Evolutionary conservation across 2,797 vertebrate species (phyloP).

Genomic region (Phrynocephalus guinanensis): DNA sequence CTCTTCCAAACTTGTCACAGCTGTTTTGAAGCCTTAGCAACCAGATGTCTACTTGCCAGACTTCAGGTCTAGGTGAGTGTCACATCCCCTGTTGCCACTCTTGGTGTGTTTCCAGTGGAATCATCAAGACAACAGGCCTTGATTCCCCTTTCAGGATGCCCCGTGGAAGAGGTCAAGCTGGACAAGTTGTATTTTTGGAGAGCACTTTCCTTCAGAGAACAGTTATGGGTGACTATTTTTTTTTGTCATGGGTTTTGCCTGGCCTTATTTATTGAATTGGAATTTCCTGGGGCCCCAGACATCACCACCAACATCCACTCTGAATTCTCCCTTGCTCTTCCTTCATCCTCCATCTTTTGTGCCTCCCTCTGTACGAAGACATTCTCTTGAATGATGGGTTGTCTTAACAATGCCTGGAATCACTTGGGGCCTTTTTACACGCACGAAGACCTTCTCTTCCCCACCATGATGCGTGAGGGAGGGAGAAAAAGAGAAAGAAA

Average conservation of each 20-base stretch:
- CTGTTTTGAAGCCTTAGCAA: not conserved
- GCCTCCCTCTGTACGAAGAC: not conserved
- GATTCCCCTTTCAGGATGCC: not conserved
- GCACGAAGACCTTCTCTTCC: too few species aligned
- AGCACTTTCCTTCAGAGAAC: not conserved
- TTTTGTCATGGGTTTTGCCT: not conserved
- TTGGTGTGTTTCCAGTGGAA: not conserved
- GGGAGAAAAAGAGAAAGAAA: too few species aligned
- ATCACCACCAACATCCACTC: not conserved
- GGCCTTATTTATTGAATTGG: not conserved
- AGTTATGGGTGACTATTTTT: not conserved
- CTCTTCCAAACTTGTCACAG: not conserved
- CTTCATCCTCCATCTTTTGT: not conserved
- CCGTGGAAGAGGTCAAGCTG: not conserved
- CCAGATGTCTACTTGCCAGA: too few species aligned
- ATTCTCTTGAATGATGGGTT: too few species aligned
- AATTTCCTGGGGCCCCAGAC: not conserved
- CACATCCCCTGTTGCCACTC: not conserved
- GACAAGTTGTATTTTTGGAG: not conserved
- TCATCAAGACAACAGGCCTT: not conserved
- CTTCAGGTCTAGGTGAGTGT: not conserved
- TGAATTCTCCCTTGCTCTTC: not conserved
- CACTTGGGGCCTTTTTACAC: too few species aligned
- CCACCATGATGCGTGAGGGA: too few species aligned
- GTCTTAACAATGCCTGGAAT: not conserved